Evolutionary conservation across 2,797 vertebrate genomes (phyloP).

Genomic region (Tenualosa ilisha): DNA sequence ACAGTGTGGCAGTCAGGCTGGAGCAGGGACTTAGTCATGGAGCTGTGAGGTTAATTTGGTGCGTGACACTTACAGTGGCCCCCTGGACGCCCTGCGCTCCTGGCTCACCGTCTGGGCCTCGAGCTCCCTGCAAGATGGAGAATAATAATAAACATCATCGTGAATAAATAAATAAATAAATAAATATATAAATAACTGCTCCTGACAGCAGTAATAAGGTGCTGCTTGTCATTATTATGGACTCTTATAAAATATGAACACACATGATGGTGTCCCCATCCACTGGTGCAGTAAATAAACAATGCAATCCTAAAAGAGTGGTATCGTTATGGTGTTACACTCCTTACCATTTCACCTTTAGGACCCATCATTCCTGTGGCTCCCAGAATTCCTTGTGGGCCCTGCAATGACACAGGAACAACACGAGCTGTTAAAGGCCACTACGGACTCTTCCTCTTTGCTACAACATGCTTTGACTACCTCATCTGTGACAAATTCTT

Average conservation of each 20-base stretch:
- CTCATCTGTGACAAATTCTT: neutral
- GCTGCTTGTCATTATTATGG: no score
- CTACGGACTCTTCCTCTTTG: neutral
- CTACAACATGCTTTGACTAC: neutral
- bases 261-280: neutral
- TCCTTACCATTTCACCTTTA: slow-evolving; percentile 88
- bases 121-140: slow-evolving; percentile 76
- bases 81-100: slow-evolving; percentile 90
- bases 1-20: neutral
- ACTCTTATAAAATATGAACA: no score
- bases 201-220: no score
- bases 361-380: slow-evolving; percentile 85
- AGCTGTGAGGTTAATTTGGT: neutral
- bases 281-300: neutral
- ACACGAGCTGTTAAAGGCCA: neutral
- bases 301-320: neutral
- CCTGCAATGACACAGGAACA: slow-evolving; percentile 67
- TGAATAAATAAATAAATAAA: no score
- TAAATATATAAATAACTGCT: no score
- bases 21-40: neutral
- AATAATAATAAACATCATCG: neutral
- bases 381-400: slow-evolving; percentile 87
- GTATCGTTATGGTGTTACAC: neutral
- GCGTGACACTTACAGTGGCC: slow-evolving; percentile 79
- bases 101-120: slow-evolving; percentile 88